phyloP scores from a whole-genome alignment of 1,140 invertebrate species.

The Coenobita brevimanus region DNA sequence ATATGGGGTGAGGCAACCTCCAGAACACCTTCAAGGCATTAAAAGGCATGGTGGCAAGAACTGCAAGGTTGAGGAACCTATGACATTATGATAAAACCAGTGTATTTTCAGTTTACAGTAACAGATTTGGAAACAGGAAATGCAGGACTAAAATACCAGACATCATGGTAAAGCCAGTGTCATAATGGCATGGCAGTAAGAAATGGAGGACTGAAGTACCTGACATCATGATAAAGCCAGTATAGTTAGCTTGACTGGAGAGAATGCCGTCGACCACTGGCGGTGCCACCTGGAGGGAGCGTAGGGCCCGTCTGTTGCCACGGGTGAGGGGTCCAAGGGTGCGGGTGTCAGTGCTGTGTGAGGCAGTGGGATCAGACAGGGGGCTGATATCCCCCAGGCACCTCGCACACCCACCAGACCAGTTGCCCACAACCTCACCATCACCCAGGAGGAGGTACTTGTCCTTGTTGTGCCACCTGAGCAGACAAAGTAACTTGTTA shows the following conservation, averaged over 20 bases:
- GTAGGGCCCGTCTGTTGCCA: slow-evolving; percentile 18
- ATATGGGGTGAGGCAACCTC: too few species aligned
- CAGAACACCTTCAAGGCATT: not conserved
- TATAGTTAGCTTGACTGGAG: slow-evolving; percentile 63
- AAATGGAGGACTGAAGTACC: too few species aligned
- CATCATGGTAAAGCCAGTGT: not conserved
- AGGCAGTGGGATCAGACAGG: slow-evolving; percentile 7
- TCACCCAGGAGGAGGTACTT: slow-evolving; percentile 60
- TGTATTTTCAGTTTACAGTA: too few species aligned
- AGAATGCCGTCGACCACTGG: slow-evolving; percentile 62
- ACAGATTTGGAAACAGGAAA: too few species aligned
- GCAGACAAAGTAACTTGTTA: not conserved
- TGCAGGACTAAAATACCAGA: too few species aligned
- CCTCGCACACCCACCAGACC: slow-evolving; percentile 52
- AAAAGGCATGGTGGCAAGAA: not conserved
- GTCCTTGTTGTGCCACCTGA: slow-evolving; percentile 52
- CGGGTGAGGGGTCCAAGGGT: slow-evolving; percentile 12
- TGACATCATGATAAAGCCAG: slow-evolving; percentile 65
- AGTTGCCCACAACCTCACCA: slow-evolving; percentile 54
- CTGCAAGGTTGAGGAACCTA: not conserved
- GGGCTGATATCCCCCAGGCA: slow-evolving; percentile 45
- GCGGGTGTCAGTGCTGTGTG: not conserved
- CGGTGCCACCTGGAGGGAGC: slow-evolving; percentile 30
- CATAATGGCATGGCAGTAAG: too few species aligned
- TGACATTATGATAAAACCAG: too few species aligned